Conservation (phyloP, 92 coral and sea anemone species). For the Palythoa grandis region DNA sequence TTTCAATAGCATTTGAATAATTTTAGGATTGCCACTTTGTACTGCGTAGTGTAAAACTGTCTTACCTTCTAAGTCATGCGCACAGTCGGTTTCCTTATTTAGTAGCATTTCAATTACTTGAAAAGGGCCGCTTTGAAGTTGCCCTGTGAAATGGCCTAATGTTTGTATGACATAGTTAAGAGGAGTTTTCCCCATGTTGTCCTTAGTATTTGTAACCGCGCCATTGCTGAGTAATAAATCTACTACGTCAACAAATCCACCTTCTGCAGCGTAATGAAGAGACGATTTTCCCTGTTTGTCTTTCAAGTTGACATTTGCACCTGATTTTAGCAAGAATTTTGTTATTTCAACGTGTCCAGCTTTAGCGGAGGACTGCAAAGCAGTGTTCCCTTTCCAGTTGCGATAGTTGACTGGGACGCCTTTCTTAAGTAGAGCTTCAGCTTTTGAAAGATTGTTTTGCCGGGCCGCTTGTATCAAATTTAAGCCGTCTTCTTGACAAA, state of each 20-base stretch:
- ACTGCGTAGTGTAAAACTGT: no score
- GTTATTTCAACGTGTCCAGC: constrained; percentile 5
- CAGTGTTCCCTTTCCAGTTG: constrained; percentile 15
- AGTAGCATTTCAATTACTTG: background rate
- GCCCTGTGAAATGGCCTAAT: background rate
- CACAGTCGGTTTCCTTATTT: background rate
- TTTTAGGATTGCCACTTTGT: no score
- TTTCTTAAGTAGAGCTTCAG: background rate
- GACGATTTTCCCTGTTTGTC: constrained; percentile 24
- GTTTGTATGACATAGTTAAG: background rate
- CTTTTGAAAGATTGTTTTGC: background rate
- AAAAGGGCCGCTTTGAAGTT: background rate
- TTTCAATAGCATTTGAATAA: no score
- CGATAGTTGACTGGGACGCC: constrained; percentile 18
- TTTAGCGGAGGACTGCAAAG: constrained; percentile 14
- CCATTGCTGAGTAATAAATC: background rate
- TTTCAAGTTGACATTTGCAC: constrained; percentile 1
- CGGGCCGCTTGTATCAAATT: constrained; percentile 4
- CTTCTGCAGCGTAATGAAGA: constrained; percentile 15
- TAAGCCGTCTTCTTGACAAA: background rate
- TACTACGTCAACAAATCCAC: background rate
- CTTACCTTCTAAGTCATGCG: background rate
- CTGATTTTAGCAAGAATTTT: background rate
- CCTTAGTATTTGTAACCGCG: background rate
- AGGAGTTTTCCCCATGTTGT: background rate